Percentiles rank a stretch among this genome's conserved stretches.
These are phyloP conservation scores for Acrocephalus scirpaceus DNA, from an alignment of 2,797 vertebrate species.

Conservation along the genomic window DNA sequence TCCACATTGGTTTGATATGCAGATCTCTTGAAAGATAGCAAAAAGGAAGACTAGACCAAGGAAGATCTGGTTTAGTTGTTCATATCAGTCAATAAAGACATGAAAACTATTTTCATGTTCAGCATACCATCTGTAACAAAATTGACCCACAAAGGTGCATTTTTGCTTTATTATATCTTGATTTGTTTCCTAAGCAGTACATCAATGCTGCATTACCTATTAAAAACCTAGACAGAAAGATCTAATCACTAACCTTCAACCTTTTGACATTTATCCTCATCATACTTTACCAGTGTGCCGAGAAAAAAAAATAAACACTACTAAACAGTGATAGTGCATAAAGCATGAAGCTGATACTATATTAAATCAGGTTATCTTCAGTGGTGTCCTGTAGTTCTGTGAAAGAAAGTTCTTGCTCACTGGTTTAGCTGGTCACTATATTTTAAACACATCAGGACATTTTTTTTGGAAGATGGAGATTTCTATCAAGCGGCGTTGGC, in stretches of 20 bases:
- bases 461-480: slow-evolving; percentile 71
- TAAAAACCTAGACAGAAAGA: background rate
- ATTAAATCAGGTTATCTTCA: slow-evolving; percentile 31
- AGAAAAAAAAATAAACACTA: background rate
- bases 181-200: background rate
- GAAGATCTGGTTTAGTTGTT: background rate
- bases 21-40: background rate
- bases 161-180: background rate
- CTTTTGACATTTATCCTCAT: background rate
- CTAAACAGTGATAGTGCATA: background rate
- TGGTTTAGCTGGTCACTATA: slow-evolving; percentile 34
- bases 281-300: background rate
- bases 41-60: background rate
- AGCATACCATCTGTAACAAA: background rate
- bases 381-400: background rate
- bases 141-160: background rate
- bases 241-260: background rate
- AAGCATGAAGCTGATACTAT: background rate
- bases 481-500: slow-evolving; percentile 81
- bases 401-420: background rate
- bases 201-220: background rate
- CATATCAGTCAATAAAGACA: background rate
- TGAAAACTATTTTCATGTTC: background rate
- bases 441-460: slow-evolving; percentile 64
- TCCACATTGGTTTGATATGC: background rate